Evolutionary conservation across 2,797 vertebrate species (phyloP), one percentile per base, ranked within the genome.

Genomic region (Coranthus polyacanthus): DNA sequence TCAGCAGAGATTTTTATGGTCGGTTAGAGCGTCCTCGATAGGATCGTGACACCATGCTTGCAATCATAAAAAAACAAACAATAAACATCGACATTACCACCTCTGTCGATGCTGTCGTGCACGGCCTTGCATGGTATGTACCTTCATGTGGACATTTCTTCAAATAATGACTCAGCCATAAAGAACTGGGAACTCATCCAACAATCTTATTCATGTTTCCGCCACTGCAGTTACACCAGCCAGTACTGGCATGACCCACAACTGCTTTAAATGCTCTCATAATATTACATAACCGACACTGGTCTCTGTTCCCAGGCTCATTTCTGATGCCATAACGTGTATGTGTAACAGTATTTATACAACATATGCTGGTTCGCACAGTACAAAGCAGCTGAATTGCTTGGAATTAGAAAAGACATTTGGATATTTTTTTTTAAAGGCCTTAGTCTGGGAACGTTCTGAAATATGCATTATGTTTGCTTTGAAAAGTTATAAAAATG

Each of bases 1-100:
- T 94, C 92, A 92, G 94, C 89, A 92, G 87, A 66, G 21, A 34
- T 69, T 93, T 95, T 95, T 95, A 95, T 95, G 93, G 93, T 94
- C 94, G 94, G 92, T 32, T 38, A n/a, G n/a, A n/a, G n/a, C n/a
- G n/a, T n/a, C n/a, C n/a, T n/a, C n/a, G n/a, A n/a, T n/a, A n/a
- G n/a, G 18, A 42, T 12, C 9, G 16, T 41, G 43, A 47, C 16
- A 42, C 13, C 1, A 17, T 10, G 29, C 7, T 32, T 32, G 29
- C 7, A 32, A 10, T 0, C 3, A 10, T 32, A 9, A 32, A 32
- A 7, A 32, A 41, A 16, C 38, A n/a, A n/a, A n/a, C n/a, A n/a
- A n/a, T n/a, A n/a, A n/a, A 41, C 38, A 49, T 46, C n/a, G n/a
- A 6, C 12, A 39, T 22, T 10, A 36, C 22, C 66, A 57, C 16